Evolutionary conservation across 2,113 vertebrate species (phyloP).

Genomic region (Sceloporus undulatus): DNA sequence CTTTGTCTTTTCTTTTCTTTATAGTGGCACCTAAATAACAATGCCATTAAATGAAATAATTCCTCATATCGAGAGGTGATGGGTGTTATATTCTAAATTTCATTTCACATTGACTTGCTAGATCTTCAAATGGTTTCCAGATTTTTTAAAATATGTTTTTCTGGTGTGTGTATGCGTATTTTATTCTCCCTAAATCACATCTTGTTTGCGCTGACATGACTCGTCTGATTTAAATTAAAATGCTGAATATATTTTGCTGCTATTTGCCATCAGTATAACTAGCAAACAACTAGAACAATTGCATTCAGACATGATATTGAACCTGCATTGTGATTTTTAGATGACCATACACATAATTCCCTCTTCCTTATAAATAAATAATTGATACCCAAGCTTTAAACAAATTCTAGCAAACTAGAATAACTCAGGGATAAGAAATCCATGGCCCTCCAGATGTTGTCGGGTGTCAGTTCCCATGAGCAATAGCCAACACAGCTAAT

Average conservation of each 20-base stretch:
- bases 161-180: too few relatives aligned
- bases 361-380: not conserved
- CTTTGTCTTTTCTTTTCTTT: constrained; percentile 31
- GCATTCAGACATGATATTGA: not conserved
- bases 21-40: constrained; percentile 13
- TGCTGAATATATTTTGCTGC: accelerated
- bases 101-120: accelerated
- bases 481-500: too few relatives aligned
- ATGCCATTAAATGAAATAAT: not conserved
- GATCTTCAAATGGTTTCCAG: accelerated
- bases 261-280: accelerated
- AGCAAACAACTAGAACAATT: not conserved
- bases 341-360: not conserved
- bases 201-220: not conserved
- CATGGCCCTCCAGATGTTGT: not conserved
- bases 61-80: accelerated
- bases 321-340: not conserved
- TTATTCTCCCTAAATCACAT: not conserved
- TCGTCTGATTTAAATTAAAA: not conserved
- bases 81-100: accelerated
- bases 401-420: not conserved
- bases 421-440: not conserved
- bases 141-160: not conserved
- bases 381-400: not conserved
- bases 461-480: not conserved